phyloP scores from a whole-genome alignment of 2,113 vertebrate genomes.

The Rhynchomys soricoides region DNA sequence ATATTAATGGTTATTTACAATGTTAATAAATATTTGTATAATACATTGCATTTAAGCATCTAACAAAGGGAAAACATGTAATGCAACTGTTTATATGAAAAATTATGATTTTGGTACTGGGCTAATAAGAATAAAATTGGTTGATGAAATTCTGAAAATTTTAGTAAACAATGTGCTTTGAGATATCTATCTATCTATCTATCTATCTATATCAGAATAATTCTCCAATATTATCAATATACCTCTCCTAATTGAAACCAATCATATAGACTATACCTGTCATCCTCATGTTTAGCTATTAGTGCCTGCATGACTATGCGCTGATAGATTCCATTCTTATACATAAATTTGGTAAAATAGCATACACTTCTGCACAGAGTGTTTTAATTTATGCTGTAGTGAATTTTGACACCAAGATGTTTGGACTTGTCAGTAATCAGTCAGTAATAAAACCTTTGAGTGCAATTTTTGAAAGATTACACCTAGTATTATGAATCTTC shows the following conservation, averaged over 20 bases:
- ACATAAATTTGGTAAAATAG: not conserved
- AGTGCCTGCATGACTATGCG: not conserved
- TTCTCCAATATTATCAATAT: not conserved
- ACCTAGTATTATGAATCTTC: not conserved
- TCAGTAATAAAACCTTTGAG: not conserved
- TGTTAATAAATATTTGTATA: not conserved
- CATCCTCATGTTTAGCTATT: not conserved
- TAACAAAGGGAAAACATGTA: not conserved
- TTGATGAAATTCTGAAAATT: not conserved
- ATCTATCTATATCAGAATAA: not conserved
- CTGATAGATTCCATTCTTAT: not conserved
- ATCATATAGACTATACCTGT: not conserved
- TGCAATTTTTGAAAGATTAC: not conserved
- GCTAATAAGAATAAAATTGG: not conserved
- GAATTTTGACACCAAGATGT: not conserved
- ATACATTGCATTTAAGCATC: not conserved
- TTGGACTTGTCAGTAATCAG: not conserved
- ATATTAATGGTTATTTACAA: not conserved
- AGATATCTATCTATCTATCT: not conserved
- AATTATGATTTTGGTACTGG: not conserved
- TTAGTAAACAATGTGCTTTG: not conserved
- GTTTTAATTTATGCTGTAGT: not conserved
- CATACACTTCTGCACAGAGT: not conserved
- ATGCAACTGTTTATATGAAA: not conserved
- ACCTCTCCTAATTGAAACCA: accelerated